Evolutionary conservation across 2,113 vertebrate genomes (phyloP).

Genomic region (human (Homo sapiens)): GRCh38 chr11:36742501-36743000

Average conservation of each 20-base stretch:
- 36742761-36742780: background rate
- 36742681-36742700: background rate
- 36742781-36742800: background rate
- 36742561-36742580: background rate
- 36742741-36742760: background rate
- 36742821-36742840: background rate
- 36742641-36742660: background rate
- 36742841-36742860: background rate
- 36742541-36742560: background rate
- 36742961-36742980: background rate
- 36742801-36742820: background rate
- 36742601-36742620: background rate
- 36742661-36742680: conserved; percentile 1
- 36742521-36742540: background rate
- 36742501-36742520: background rate
- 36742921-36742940: background rate
- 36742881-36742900: background rate
- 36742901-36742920: background rate
- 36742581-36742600: background rate
- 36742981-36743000: background rate
- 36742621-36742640: background rate
- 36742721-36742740: background rate
- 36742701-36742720: background rate
- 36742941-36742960: background rate
- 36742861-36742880: too few relatives aligned